Conservation (phyloP, 2,113 vertebrate genomes). For the Hydropotes inermis region DNA sequence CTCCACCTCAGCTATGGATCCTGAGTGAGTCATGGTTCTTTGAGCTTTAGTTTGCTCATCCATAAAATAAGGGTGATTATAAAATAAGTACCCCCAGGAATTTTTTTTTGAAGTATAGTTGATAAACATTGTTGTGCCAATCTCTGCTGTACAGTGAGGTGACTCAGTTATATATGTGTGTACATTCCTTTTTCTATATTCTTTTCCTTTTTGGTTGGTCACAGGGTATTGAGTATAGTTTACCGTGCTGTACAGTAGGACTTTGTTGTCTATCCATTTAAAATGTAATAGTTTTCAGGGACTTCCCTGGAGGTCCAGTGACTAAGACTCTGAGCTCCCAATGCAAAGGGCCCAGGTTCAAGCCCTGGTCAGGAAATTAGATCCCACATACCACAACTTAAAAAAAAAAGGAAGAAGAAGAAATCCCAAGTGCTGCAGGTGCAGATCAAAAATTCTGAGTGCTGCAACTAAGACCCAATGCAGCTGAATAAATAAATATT, state of each 20-base stretch:
- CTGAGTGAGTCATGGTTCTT: neutral
- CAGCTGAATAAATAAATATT: neutral
- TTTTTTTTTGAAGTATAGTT: neutral
- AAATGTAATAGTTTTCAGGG: neutral
- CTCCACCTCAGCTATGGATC: neutral
- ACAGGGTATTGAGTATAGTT: neutral
- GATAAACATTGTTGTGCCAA: neutral
- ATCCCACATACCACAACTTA: neutral
- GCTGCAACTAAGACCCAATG: neutral
- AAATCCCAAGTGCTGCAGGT: neutral
- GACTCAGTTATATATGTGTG: neutral
- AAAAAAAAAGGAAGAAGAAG: neutral
- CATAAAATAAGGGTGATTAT: neutral
- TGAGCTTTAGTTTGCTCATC: neutral
- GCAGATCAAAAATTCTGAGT: neutral
- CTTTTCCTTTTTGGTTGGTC: neutral
- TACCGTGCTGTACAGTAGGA: neutral
- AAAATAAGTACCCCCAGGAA: neutral
- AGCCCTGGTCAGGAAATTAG: neutral
- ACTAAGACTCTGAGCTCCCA: neutral
- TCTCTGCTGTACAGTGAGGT: neutral
- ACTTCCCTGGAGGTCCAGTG: neutral
- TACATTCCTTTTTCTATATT: neutral
- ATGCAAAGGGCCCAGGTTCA: neutral
- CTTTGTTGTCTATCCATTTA: neutral